These are phyloP conservation scores for Lethrus apterus DNA, from an alignment of 1,140 invertebrate genomes.

Conservation along the genomic window DNA sequence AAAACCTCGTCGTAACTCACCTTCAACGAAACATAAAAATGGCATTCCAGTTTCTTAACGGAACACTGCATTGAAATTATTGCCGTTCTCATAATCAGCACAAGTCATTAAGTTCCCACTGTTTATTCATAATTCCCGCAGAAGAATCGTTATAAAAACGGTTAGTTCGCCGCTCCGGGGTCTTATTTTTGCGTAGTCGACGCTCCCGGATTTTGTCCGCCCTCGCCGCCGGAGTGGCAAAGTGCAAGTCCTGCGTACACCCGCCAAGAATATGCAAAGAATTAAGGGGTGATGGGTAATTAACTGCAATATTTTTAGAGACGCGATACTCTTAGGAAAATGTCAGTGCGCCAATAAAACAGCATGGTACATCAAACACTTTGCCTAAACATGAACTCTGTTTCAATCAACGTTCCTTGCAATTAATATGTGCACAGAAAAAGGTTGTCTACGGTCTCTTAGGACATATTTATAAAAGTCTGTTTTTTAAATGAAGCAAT, in stretches of 20 bases:
- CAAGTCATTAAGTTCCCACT: constrained; percentile 41
- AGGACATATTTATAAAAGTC: constrained; percentile 11
- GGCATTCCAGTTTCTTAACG: constrained; percentile 36
- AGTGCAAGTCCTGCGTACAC: constrained; percentile 17
- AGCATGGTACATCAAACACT: constrained; percentile 42
- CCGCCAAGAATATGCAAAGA: constrained; percentile 29
- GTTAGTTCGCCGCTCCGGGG: constrained; percentile 16
- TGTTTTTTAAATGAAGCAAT: too few relatives aligned
- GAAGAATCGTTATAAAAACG: constrained; percentile 29
- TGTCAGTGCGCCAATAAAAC: constrained; percentile 49
- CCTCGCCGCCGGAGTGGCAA: constrained; percentile 8
- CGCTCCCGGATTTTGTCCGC: not conserved
- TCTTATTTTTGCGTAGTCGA: constrained; percentile 5
- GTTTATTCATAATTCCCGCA: constrained; percentile 36
- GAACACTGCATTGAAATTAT: constrained; percentile 38
- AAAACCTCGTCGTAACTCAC: constrained; percentile 20
- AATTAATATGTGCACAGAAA: constrained; percentile 11
- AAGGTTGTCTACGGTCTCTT: constrained; percentile 9
- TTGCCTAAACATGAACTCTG: constrained; percentile 5
- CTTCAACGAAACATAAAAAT: constrained; percentile 29
- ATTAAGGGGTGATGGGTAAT: constrained; percentile 40
- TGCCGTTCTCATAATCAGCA: constrained; percentile 40
- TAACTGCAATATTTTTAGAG: constrained; percentile 39
- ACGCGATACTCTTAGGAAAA: constrained; percentile 39
- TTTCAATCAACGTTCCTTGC: constrained; percentile 10